phyloP scores from a whole-genome alignment of 2,888 invertebrate genomes.

The Apeira syringaria region DNA sequence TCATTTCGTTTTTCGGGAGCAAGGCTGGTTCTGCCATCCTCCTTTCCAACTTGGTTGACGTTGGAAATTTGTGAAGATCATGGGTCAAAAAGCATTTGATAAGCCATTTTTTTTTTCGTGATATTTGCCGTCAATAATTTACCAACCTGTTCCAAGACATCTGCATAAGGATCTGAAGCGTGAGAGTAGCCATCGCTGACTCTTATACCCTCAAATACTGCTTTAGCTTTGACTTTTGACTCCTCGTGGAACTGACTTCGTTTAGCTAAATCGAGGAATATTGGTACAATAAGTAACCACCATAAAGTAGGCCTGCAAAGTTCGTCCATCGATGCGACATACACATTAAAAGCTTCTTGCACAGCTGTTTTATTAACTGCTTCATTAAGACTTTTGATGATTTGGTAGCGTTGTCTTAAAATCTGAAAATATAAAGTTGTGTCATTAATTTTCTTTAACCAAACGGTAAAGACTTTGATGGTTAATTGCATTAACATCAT shows the following conservation, averaged over 20 bases:
- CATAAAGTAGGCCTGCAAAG: constrained; percentile 1
- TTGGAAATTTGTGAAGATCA: too few relatives aligned
- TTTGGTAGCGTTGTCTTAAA: not conserved
- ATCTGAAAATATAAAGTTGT: too few relatives aligned
- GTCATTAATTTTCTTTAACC: too few relatives aligned
- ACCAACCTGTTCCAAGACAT: not conserved
- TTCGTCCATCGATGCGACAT: constrained; percentile 5
- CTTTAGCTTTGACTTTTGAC: constrained; percentile 1
- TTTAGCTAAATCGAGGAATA: not conserved
- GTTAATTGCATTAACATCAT: too few relatives aligned
- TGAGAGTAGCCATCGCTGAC: not conserved
- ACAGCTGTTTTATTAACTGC: constrained; percentile 1
- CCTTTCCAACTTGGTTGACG: too few relatives aligned
- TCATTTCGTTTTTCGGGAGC: too few relatives aligned
- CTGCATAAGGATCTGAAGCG: not conserved
- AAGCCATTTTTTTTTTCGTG: too few relatives aligned
- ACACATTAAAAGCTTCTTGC: constrained; percentile 1
- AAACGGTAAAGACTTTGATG: too few relatives aligned
- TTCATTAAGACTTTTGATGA: not conserved
- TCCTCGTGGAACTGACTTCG: constrained; percentile 3
- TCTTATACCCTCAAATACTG: not conserved
- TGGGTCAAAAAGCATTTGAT: too few relatives aligned
- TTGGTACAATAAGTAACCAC: constrained; percentile 12
- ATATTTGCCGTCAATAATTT: too few relatives aligned
- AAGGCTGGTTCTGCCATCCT: too few relatives aligned